Conservation (phyloP, 1,140 invertebrate species). For the Camponotus pennsylvanicus region DNA sequence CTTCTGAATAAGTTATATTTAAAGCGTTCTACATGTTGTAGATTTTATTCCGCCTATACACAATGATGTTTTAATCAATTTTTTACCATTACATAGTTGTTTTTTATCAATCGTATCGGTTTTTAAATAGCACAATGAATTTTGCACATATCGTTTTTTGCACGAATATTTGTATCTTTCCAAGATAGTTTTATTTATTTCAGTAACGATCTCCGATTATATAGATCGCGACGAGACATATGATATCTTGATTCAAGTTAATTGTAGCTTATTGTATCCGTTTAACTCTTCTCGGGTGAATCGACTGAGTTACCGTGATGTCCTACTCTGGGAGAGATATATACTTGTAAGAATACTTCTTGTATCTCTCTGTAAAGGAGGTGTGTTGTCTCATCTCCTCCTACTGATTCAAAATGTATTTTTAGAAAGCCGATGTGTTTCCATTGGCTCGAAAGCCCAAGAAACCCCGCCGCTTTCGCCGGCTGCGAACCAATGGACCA, state of each 20-base stretch:
- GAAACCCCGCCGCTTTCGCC: constrained; percentile 76
- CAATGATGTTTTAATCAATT: no score
- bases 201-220: neutral
- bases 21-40: neutral
- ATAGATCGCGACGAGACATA: neutral
- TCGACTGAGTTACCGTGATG: constrained; percentile 34
- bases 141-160: neutral
- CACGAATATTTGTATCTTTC: neutral
- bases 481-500: constrained; percentile 71
- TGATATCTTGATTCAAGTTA: neutral
- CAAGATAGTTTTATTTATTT: neutral
- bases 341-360: constrained; percentile 66
- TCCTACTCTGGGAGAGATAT: constrained; percentile 55
- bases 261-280: neutral
- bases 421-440: constrained; percentile 70
- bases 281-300: neutral
- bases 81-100: neutral
- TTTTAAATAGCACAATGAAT: neutral
- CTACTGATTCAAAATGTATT: constrained; percentile 79
- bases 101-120: neutral
- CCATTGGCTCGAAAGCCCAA: constrained; percentile 72
- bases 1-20: neutral
- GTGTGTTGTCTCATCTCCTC: constrained; percentile 76
- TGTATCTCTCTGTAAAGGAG: constrained; percentile 58
- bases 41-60: neutral